Conservation (phyloP, 2,797 vertebrate species). For the Eulemur rubriventer region DNA sequence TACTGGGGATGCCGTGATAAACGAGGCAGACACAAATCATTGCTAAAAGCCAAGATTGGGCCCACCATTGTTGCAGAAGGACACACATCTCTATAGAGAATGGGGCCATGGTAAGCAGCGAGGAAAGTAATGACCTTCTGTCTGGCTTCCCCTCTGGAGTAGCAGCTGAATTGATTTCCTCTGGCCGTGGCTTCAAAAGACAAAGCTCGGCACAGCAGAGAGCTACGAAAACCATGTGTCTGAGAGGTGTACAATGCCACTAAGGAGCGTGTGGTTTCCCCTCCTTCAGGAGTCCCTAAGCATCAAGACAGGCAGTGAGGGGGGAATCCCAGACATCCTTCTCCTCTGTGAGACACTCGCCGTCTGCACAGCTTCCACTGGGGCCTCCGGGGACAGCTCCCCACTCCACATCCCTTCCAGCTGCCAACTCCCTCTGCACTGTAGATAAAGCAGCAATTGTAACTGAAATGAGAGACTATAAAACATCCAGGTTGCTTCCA, state of each 20-base stretch:
- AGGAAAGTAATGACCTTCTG: not conserved
- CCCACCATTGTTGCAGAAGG: not conserved
- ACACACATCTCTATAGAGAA: not conserved
- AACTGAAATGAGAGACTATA: not conserved
- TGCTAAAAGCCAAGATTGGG: not conserved
- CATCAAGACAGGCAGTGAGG: not conserved
- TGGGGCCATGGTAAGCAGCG: not conserved
- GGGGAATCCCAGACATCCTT: not conserved
- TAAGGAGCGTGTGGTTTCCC: not conserved
- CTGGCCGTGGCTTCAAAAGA: conserved; percentile 59
- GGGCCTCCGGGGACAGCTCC: not conserved
- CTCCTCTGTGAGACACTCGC: not conserved
- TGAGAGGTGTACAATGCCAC: conserved; percentile 1
- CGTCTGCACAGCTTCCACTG: not conserved
- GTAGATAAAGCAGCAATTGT: not conserved
- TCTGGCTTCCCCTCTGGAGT: not conserved
- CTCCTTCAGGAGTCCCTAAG: not conserved
- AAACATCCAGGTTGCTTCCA: conserved; percentile 9
- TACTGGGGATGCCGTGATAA: not conserved
- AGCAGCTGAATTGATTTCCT: not conserved
- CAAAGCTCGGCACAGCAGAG: conserved; percentile 41
- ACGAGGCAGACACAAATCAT: not conserved
- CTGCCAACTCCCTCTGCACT: not conserved
- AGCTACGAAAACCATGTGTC: not conserved
- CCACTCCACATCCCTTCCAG: not conserved